Evolutionary conservation across 2,888 invertebrate species (phyloP).

Genomic region (Leucozona laternaria): DNA sequence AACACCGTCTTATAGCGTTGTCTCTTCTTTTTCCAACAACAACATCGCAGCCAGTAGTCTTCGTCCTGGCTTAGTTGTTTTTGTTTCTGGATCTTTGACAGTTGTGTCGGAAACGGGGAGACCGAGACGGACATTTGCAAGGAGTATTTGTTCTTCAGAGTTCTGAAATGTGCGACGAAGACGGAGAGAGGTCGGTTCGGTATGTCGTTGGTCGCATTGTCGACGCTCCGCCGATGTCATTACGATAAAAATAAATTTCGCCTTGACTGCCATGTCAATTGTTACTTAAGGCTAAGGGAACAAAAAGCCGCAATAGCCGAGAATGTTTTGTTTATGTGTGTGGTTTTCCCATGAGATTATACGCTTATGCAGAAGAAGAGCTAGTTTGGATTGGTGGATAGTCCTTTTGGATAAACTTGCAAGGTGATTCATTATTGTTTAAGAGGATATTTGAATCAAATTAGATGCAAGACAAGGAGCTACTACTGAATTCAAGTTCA

Average conservation of each 20-base stretch:
- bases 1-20: conserved; percentile 66
- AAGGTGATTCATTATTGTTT: conserved; percentile 65
- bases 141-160: conserved; percentile 44
- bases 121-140: conserved; percentile 68
- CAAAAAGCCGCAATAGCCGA: conserved; percentile 27
- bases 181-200: conserved; percentile 10
- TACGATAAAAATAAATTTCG: conserved; percentile 77
- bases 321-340: conserved; percentile 36
- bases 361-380: conserved; percentile 8
- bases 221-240: conserved; percentile 73
- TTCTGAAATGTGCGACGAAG: conserved; percentile 1
- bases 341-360: conserved; percentile 64
- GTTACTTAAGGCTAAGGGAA: conserved; percentile 65
- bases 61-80: conserved; percentile 65
- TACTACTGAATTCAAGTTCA: conserved; percentile 8
- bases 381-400: not conserved
- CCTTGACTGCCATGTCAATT: conserved; percentile 76
- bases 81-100: conserved; percentile 71
- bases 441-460: conserved; percentile 48
- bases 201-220: conserved; percentile 32
- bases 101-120: conserved; percentile 70
- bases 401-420: conserved; percentile 28
- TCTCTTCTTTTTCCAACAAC: conserved; percentile 22
- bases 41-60: conserved; percentile 10
- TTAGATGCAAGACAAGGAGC: conserved; percentile 24